Evolutionary conservation across 2,797 vertebrate species (phyloP), one percentile per base, ranked within the genome.

Genomic region (Sarcophilus harrisii): DNA sequence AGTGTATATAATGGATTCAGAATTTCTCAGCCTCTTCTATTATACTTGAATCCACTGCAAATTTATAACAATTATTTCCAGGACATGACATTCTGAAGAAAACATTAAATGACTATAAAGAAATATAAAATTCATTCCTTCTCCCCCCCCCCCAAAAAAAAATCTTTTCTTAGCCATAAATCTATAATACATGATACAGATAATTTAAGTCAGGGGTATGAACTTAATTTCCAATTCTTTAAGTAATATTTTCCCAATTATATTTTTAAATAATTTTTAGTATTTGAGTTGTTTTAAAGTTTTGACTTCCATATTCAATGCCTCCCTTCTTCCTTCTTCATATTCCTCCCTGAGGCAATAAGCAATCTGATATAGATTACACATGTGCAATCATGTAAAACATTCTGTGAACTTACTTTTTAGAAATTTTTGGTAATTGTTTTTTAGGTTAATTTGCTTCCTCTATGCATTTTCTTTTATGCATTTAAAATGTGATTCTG

Each of bases 21-120:
- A 90, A 91, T 94, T 28, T 52, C 16, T 92, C 95, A 95, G 57
- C 81, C 94, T 91, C 38, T 93, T 38, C 93, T 97, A 95, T 66
- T 90, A 95, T 94, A 59, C 13, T 92, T 38, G 58, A 18, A 95
- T 3, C 45, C 49, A 93, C 66, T 90, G 59, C 29, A 57, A 94
- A 1, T 4, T 96, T 18, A 95, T 38, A 45, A 96, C 0, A 97
- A 95, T 90, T 58, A 93, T 95, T 57, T 58, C 55, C 11, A 97
- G 96, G 93, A 4, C 0, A 30, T 92, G 92, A 16, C 30, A 94
- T 90, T 94, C 14, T 14, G 60, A 90, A 9, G 92, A 24, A 30
- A 57, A 58, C 90, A 87, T 81, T 62, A 90, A 95, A 4, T 32
- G 5, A 1, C 5, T 3, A 9, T 81, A 18, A 16, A 93, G 38